These are phyloP conservation scores for Nasua narica DNA, from an alignment of 2,797 vertebrate genomes.

Conservation along the genomic window DNA sequence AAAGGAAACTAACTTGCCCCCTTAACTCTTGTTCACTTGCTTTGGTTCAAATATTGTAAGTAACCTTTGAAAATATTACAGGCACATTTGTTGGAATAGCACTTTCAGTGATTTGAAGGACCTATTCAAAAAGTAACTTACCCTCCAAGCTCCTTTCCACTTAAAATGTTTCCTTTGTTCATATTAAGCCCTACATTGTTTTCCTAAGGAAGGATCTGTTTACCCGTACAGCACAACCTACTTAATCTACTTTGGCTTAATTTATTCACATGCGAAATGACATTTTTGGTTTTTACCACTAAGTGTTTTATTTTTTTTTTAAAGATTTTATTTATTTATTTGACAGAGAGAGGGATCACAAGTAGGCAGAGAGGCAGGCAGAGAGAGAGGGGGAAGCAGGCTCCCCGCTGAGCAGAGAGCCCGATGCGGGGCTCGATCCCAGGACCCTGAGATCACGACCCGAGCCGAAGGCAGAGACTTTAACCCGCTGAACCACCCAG, in stretches of 20 bases:
- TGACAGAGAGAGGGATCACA: no score
- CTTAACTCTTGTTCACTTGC: not conserved
- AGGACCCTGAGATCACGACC: no score
- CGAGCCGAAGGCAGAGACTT: no score
- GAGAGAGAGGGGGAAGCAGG: no score
- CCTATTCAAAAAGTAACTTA: constrained; percentile 42
- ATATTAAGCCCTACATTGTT: not conserved
- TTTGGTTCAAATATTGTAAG: constrained; percentile 9
- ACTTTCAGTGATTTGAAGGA: not conserved
- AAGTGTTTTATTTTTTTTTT: not conserved
- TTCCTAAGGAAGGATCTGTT: constrained; percentile 27
- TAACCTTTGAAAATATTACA: constrained; percentile 25
- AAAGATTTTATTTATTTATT: no score
- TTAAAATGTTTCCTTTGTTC: constrained; percentile 25
- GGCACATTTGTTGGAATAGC: not conserved
- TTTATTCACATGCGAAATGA: not conserved
- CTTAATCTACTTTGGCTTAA: not conserved
- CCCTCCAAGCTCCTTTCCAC: not conserved
- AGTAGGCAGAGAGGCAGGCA: no score
- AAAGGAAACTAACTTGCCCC: not conserved
- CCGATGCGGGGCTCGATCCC: no score
- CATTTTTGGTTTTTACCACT: not conserved
- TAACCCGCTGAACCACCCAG: no score
- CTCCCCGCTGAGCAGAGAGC: no score
- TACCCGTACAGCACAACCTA: not conserved